phyloP scores from a whole-genome alignment of 2,888 invertebrate species.

The Odontocolon sp. region DNA sequence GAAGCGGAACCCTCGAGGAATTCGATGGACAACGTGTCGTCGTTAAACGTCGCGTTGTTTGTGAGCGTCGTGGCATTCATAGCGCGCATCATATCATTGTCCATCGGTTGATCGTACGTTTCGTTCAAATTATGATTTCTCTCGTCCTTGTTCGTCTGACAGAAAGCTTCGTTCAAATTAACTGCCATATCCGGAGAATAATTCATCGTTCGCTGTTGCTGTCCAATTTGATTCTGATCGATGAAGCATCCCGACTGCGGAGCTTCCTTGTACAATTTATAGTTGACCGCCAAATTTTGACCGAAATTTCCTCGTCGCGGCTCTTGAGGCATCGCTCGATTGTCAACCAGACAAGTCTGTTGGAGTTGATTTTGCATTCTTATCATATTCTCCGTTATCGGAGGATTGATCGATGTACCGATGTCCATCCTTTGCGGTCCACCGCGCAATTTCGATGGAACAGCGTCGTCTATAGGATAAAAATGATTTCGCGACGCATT shows the following conservation, averaged over 20 bases:
- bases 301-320: slow-evolving; percentile 69
- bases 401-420: slow-evolving; percentile 57
- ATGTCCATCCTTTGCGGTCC: slow-evolving; percentile 11
- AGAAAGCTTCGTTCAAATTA: slow-evolving; percentile 78
- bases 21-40: slow-evolving; percentile 77
- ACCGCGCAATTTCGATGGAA: slow-evolving; percentile 43
- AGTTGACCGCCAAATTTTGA: slow-evolving; percentile 67
- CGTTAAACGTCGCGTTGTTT: slow-evolving; percentile 79
- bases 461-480: slow-evolving; percentile 28
- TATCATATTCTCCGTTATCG: slow-evolving; percentile 67
- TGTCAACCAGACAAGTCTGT: slow-evolving; percentile 62
- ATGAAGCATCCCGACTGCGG: slow-evolving; percentile 12
- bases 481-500: slow-evolving; percentile 33
- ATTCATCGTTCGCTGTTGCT: slow-evolving; percentile 52
- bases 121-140: slow-evolving; percentile 74
- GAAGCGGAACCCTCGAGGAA: slow-evolving; percentile 74
- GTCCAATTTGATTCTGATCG: slow-evolving; percentile 37
- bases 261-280: slow-evolving; percentile 67
- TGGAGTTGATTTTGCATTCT: slow-evolving; percentile 74
- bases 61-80: slow-evolving; percentile 74
- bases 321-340: slow-evolving; percentile 77
- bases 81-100: slow-evolving; percentile 65
- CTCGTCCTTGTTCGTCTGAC: slow-evolving; percentile 65
- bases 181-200: slow-evolving; percentile 74
- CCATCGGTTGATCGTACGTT: slow-evolving; percentile 67